A percentile compares a stretch with the other conserved stretches of the same genome.
Conservation (phyloP, 2,888 invertebrate genomes). For the Melieria picta region DNA sequence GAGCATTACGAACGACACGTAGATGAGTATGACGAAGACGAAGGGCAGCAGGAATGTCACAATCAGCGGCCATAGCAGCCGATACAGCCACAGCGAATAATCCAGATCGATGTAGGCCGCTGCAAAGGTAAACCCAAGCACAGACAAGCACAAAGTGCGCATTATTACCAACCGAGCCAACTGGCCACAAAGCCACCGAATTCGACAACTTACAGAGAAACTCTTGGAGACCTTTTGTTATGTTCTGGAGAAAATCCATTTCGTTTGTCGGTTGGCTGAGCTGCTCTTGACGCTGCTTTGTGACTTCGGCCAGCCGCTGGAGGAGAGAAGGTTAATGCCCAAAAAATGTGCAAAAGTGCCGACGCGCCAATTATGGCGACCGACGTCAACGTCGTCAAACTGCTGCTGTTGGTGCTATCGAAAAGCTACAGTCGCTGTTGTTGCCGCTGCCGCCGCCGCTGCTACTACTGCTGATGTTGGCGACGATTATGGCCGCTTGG, state of each 20-base stretch:
- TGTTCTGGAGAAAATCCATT: conserved; percentile 57
- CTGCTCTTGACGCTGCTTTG: not conserved
- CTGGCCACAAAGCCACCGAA: not conserved
- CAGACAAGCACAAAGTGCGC: not conserved
- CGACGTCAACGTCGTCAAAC: too few species aligned
- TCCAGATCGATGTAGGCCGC: conserved; percentile 85
- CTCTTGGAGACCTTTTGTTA: conserved; percentile 49
- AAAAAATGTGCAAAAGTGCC: not conserved
- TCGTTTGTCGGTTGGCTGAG: not conserved
- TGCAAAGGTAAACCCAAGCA: conserved; percentile 64
- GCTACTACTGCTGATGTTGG: not conserved
- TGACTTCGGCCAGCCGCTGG: not conserved
- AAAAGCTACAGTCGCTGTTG: not conserved
- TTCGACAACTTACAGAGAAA: conserved; percentile 55
- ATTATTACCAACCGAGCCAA: not conserved
- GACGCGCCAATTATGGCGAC: too few species aligned
- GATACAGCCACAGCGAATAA: conserved; percentile 84
- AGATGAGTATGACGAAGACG: conserved; percentile 82
- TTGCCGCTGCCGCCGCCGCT: not conserved
- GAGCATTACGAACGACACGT: conserved; percentile 82
- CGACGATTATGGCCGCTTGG: too few species aligned
- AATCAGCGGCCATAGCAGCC: conserved; percentile 83
- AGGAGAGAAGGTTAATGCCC: not conserved
- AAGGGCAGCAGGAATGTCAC: conserved; percentile 87
- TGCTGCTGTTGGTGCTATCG: too few species aligned